phyloP scores from a whole-genome alignment of 2,113 vertebrate genomes.

The Aphelocoma coerulescens region DNA sequence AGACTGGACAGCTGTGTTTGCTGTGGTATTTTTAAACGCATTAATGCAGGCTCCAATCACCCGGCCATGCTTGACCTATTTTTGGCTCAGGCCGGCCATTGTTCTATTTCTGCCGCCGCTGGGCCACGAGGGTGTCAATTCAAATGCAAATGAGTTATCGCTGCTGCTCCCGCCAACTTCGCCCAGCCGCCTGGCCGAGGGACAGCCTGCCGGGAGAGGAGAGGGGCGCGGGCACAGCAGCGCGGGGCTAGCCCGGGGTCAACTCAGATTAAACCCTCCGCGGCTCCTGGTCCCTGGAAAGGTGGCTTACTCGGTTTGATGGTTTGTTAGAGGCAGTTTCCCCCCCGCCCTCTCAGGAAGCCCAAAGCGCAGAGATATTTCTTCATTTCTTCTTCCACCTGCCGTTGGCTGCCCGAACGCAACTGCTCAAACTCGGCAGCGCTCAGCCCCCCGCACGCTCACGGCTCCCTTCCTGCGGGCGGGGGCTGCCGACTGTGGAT shows the following conservation, averaged over 20 bases:
- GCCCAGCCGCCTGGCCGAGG: conserved; percentile 29
- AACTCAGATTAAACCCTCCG: neutral
- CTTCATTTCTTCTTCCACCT: conserved; percentile 71
- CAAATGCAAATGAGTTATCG: conserved; percentile 95
- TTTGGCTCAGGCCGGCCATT: conserved; percentile 98
- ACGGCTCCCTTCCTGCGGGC: conserved; percentile 25
- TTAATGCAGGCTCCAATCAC: conserved; percentile 98
- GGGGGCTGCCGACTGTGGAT: neutral
- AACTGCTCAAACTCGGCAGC: neutral
- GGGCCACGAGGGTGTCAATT: conserved; percentile 96
- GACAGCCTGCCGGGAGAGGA: conserved; percentile 28
- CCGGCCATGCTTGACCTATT: conserved; percentile 97
- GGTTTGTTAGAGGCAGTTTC: conserved; percentile 23
- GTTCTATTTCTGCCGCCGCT: conserved; percentile 99
- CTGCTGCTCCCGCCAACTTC: conserved; percentile 76
- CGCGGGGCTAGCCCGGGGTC: conserved; percentile 19
- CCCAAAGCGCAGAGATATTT: conserved; percentile 55
- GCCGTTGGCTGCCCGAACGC: conserved; percentile 64
- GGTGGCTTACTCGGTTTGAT: conserved; percentile 46
- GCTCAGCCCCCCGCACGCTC: neutral
- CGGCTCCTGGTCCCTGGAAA: conserved; percentile 16
- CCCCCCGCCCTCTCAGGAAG: conserved; percentile 3
- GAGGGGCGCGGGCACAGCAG: neutral
- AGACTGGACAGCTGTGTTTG: conserved; percentile 98
- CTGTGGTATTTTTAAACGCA: conserved; percentile 99